These are phyloP conservation scores for Cheilosia scutellata DNA, from an alignment of 2,888 invertebrate genomes.

Conservation along the genomic window DNA sequence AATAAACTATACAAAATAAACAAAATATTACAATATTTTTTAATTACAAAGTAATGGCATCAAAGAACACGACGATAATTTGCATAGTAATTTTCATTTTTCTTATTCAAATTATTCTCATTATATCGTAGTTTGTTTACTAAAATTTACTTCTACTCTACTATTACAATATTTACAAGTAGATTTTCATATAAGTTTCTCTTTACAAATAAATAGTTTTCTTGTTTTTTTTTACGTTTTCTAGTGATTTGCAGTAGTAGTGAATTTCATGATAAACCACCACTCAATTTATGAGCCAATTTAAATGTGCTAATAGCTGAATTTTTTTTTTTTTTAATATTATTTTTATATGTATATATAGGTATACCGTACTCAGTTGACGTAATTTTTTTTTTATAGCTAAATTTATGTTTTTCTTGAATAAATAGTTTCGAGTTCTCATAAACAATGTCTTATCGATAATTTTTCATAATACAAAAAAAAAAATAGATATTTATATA, in stretches of 20 bases:
- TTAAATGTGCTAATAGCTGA: conserved; percentile 43
- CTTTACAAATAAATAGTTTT: conserved; percentile 32
- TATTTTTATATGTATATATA: conserved; percentile 1
- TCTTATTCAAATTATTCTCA: conserved; percentile 41
- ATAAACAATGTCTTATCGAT: conserved; percentile 45
- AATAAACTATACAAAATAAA: conserved; percentile 53
- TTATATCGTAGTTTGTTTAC: conserved; percentile 19
- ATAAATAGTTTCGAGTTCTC: conserved; percentile 58
- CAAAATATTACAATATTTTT: conserved; percentile 22
- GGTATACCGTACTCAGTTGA: conserved; percentile 38
- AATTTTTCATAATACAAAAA: conserved; percentile 31
- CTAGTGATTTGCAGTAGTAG: conserved; percentile 1
- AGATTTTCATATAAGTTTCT: not conserved
- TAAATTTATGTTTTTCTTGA: conserved; percentile 49
- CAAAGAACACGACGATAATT: conserved; percentile 72
- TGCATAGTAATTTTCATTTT: conserved; percentile 28
- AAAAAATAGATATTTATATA: not conserved
- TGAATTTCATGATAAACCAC: conserved; percentile 5
- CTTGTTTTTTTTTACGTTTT: not conserved
- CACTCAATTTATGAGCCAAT: conserved; percentile 48
- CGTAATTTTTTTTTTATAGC: conserved; percentile 30
- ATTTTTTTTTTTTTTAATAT: conserved; percentile 17
- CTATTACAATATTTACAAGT: conserved; percentile 56
- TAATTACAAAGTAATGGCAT: conserved; percentile 71
- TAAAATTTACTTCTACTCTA: conserved; percentile 27